Base-by-base conservation (phyloP, 2,797 vertebrate genomes). In the Hylomyscus alleni region DNA sequence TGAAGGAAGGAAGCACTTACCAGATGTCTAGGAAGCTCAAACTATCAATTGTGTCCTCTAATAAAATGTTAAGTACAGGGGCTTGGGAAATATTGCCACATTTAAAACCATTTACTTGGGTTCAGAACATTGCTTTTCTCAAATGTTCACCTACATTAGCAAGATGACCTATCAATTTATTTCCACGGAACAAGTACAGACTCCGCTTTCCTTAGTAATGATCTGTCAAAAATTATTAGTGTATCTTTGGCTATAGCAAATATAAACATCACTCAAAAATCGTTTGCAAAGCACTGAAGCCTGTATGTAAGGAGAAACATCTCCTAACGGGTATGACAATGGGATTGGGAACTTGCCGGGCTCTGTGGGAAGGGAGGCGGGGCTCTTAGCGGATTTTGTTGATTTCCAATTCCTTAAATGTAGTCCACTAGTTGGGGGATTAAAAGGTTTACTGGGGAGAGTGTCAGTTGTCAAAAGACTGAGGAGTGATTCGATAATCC, bases 401-500 rank as follows among this genome's bases (percentile, higher is more conserved):
- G 91, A 97, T 97, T 97, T 97, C 80, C 80, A 91, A 93, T 95
- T 96, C 89, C 80, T 97, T 92, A 96, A 97, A 96, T 90, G 95
- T 87, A 96, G 97, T 97, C 96, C 75, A 96, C 90, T 81, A 91
- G 92, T 97, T 95, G 91, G 83, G 17, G 92, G 95, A 97, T 97
- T 98, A 97, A 97, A 95, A 94, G 96, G 91, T 94, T 94, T 84
- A 97, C 97, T 96, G 94, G 95, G 93, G 97, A 96, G 95, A 96
- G 94, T 96, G 92, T 97, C 96, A 62, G 81, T 85, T 95, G 91
- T 96, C 95, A 96, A 97, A 97, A 90, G 72, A 97, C 80, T 81
- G 85, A 94, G 83, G 78, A 93, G 80, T 77, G 93, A 95, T 77
- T 96, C 86, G 83, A 87, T 96, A 97, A 96, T 96, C 91, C 95